A percentile compares a stretch with the other conserved stretches of the same genome.
phyloP scores from a whole-genome alignment of 2,888 invertebrate species.

The Timema cristinae region DNA sequence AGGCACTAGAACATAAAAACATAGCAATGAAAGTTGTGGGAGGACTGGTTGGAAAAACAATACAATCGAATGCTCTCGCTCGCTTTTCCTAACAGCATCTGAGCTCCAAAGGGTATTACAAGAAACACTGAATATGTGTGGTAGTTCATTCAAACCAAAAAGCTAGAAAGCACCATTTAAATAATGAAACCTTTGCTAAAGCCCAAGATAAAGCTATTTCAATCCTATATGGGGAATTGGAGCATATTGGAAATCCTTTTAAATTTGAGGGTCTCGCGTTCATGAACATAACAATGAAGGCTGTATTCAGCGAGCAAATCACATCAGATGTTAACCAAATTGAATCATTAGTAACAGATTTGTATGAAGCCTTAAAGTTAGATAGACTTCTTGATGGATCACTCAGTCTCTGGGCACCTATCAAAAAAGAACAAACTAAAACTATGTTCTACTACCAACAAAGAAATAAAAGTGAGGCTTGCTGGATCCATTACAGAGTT shows the following conservation, averaged over 20 bases:
- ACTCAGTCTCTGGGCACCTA: slow-evolving; percentile 4
- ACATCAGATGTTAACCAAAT: not conserved
- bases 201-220: slow-evolving; percentile 14
- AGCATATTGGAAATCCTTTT: not conserved
- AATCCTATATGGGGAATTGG: not conserved
- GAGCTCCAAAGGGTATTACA: slow-evolving; percentile 7
- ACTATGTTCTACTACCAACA: not conserved
- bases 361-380: slow-evolving; percentile 5
- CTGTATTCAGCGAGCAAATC: not conserved
- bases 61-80: slow-evolving; percentile 13
- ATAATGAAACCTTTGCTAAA: slow-evolving; percentile 2
- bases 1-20: slow-evolving; percentile 18
- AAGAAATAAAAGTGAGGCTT: not conserved
- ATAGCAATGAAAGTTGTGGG: slow-evolving; percentile 17
- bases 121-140: slow-evolving; percentile 13
- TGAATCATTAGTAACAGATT: not conserved
- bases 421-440: slow-evolving; percentile 12
- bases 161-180: slow-evolving; percentile 17
- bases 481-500: slow-evolving; percentile 5
- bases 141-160: slow-evolving; percentile 11
- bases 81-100: slow-evolving; percentile 19
- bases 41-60: slow-evolving; percentile 18
- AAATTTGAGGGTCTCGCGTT: not conserved
- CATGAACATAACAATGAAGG: slow-evolving; percentile 3
- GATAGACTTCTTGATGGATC: not conserved